Base-by-base conservation (phyloP, 2,888 invertebrate species). In the Omphaloscelis lunosa region DNA sequence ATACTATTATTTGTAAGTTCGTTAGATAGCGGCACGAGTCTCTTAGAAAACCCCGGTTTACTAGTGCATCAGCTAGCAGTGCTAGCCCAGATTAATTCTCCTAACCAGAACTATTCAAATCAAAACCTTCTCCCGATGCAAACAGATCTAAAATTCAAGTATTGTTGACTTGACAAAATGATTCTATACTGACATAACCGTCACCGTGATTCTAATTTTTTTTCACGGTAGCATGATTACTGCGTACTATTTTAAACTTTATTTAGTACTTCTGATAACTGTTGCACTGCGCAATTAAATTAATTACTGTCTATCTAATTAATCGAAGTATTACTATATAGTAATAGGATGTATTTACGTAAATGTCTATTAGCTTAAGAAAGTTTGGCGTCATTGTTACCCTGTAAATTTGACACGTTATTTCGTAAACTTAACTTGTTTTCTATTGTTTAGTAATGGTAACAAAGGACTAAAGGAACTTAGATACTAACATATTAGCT, bases 341-440 rank as follows among this genome's bases (percentile, higher is more conserved):
- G 61, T 59, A 59, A 15, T 27, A 17, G 53, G 53, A 62, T 80
- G 61, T 81, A 48, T 74, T 62, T 73, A 73, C 74, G 82, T 81
- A 56, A 73, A 53, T 45, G 0, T 51, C 12, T 61, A 72, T 45
- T n/a, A 51, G n/a, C 15, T 67, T 58, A 39, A 7, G 27, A 51
- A 53, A 17, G 61, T 39, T 74, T 23, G 17, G 23, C 45, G 20
- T n/a, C 45, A 62, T 61, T 45, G 11, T 27, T 39, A 4, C 11
- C 17, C 12, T 2, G 0, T 27, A 61, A 27, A 11, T 39, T 27
- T 45, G 53, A 48, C 27, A 6, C 23, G 29, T 20, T 29, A 45
- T 45, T 11, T 62, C 5, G 17, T 29, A n/a, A 51, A 7, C n/a
- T 51, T 29, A 29, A 2, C 11, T 56, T 48, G 20, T 2, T n/a